phyloP scores from a whole-genome alignment of 2,113 vertebrate genomes.

The Lophochroa leadbeateri region DNA sequence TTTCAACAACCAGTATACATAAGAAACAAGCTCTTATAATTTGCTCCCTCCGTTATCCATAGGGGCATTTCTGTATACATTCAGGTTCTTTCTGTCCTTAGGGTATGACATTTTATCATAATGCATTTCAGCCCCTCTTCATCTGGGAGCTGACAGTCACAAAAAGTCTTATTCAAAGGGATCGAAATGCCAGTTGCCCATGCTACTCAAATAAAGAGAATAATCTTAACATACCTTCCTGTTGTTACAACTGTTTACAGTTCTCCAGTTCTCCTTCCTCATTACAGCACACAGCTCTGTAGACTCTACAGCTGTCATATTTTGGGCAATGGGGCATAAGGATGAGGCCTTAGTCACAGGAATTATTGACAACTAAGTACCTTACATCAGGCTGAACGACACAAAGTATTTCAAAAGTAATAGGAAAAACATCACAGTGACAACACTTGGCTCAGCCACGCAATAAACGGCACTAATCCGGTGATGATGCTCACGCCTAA shows the following conservation, averaged over 20 bases:
- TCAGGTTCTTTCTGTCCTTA: neutral
- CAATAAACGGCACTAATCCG: neutral
- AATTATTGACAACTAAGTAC: neutral
- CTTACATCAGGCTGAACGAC: neutral
- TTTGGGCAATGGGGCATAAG: neutral
- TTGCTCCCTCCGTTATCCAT: neutral
- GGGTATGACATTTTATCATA: slow-evolving; percentile 17
- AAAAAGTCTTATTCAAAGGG: neutral
- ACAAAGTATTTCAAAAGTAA: neutral
- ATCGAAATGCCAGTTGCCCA: slow-evolving; percentile 8
- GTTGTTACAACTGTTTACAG: neutral
- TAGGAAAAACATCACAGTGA: neutral
- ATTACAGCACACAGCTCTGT: neutral
- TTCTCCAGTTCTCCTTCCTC: neutral
- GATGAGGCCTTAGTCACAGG: neutral
- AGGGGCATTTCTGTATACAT: neutral
- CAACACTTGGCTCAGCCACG: neutral
- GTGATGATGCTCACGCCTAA: neutral
- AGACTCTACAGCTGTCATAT: neutral
- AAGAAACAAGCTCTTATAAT: neutral
- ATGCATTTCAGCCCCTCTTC: slow-evolving; percentile 1
- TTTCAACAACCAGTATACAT: neutral
- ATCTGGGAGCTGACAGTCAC: neutral
- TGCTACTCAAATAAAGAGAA: neutral
- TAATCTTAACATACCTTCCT: neutral